These are phyloP conservation scores for Drosophila repletoides DNA, from an alignment of 1,140 invertebrate species.

Conservation along the genomic window DNA sequence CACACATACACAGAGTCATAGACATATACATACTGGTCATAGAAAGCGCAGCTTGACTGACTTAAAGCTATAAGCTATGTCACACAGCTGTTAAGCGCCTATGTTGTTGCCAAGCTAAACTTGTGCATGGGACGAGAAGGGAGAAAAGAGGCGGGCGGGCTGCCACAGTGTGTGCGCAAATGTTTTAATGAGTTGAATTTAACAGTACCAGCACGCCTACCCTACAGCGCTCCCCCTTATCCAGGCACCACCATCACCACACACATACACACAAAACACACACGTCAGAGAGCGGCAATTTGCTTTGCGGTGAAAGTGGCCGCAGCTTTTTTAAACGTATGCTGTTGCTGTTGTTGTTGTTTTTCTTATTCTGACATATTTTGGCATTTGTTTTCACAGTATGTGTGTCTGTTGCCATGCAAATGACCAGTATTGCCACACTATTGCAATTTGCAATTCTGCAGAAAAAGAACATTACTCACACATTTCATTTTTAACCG, in stretches of 20 bases:
- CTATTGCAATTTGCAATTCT: slow-evolving; percentile 29
- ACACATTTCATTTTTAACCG: slow-evolving; percentile 9
- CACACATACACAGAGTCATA: not conserved
- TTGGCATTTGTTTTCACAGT: slow-evolving; percentile 29
- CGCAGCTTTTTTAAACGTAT: slow-evolving; percentile 19
- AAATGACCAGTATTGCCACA: slow-evolving; percentile 24
- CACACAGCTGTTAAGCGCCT: slow-evolving; percentile 37
- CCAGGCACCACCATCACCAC: not conserved
- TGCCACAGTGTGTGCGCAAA: slow-evolving; percentile 19
- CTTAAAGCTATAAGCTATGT: slow-evolving; percentile 30
- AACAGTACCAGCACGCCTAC: slow-evolving; percentile 9
- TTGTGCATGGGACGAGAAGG: no score
- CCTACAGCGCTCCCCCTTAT: no score
- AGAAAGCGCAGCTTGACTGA: slow-evolving; percentile 30
- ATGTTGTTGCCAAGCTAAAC: slow-evolving; percentile 27
- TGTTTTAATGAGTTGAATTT: slow-evolving; percentile 27
- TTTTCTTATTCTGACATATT: slow-evolving; percentile 34
- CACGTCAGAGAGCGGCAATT: slow-evolving; percentile 3
- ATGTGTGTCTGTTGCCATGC: slow-evolving; percentile 29
- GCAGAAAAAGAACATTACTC: slow-evolving; percentile 12
- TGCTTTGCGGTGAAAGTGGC: slow-evolving; percentile 37
- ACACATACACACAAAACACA: not conserved
- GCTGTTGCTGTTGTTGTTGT: slow-evolving; percentile 6
- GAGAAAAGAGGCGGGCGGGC: slow-evolving; percentile 15
- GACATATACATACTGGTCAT: not conserved